Evolutionary conservation across 2,797 vertebrate species (phyloP).

Genomic region (Tauraco hartlaubi): DNA sequence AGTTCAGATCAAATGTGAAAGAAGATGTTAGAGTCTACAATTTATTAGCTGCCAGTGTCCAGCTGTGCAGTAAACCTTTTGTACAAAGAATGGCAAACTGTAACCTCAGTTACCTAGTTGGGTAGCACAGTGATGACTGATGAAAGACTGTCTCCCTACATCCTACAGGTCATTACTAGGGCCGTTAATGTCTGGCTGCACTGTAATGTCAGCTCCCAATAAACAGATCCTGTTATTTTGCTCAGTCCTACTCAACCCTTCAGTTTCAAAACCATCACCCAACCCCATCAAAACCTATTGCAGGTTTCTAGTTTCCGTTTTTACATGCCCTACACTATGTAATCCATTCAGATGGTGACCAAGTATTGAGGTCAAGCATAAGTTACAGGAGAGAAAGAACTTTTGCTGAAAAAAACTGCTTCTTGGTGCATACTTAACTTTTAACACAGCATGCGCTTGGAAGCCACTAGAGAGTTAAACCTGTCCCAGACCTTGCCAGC

Average conservation of each 20-base stretch:
- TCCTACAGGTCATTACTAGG: not conserved
- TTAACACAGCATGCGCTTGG: not conserved
- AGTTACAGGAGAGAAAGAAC: not conserved
- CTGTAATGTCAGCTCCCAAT: not conserved
- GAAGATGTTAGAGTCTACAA: not conserved
- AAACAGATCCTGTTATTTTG: not conserved
- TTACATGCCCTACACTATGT: not conserved
- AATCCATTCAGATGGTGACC: not conserved
- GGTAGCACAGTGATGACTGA: not conserved
- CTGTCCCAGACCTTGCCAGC: not conserved
- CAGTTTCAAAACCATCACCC: not conserved
- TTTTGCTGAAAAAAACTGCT: not conserved
- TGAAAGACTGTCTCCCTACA: not conserved
- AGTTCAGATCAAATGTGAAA: not conserved
- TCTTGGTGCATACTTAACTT: not conserved
- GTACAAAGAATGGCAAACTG: not conserved
- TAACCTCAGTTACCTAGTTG: not conserved
- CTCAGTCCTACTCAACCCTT: not conserved
- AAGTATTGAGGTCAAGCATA: not conserved
- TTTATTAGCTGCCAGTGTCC: not conserved
- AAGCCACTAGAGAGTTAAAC: constrained; percentile 1
- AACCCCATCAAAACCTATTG: not conserved
- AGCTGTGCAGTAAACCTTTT: not conserved
- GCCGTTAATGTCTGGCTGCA: not conserved
- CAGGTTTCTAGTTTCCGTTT: not conserved